Evolutionary conservation across 2,113 vertebrate genomes (phyloP).

Genomic region (Triplophysa siluroides): DNA sequence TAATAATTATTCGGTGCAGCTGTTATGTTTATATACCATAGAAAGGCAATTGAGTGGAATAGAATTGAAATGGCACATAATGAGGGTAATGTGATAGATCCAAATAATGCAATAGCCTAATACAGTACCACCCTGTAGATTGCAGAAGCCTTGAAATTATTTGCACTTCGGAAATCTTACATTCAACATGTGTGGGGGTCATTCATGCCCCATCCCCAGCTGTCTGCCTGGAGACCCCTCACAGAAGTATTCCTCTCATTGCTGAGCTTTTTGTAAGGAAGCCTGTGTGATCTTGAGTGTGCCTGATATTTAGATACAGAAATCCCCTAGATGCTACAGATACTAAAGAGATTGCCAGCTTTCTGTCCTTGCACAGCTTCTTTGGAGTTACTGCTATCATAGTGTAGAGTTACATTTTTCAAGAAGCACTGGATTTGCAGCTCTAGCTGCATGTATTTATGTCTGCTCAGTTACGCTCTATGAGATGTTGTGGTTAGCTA

Average conservation of each 20-base stretch:
- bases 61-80: too few relatives aligned
- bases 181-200: background rate
- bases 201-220: slow-evolving; percentile 4
- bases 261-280: slow-evolving; percentile 23
- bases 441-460: background rate
- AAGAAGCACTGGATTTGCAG: background rate
- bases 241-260: slow-evolving; percentile 1
- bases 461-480: background rate
- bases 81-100: background rate
- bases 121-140: background rate
- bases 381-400: slow-evolving; percentile 2
- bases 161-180: slow-evolving; percentile 4
- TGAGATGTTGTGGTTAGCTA: background rate
- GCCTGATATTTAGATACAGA: slow-evolving; percentile 2
- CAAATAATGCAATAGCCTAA: background rate
- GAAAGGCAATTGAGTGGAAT: too few relatives aligned
- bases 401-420: background rate
- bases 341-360: background rate
- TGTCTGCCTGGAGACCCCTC: slow-evolving; percentile 17
- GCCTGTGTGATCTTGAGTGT: slow-evolving; percentile 3
- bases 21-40: too few relatives aligned
- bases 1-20: too few relatives aligned
- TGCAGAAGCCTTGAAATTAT: background rate
- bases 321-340: background rate
- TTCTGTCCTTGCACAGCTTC: background rate